Evolutionary conservation across 2,797 vertebrate genomes (phyloP), one percentile per base, ranked within the genome.

Genomic region (Esox masquinongy): DNA sequence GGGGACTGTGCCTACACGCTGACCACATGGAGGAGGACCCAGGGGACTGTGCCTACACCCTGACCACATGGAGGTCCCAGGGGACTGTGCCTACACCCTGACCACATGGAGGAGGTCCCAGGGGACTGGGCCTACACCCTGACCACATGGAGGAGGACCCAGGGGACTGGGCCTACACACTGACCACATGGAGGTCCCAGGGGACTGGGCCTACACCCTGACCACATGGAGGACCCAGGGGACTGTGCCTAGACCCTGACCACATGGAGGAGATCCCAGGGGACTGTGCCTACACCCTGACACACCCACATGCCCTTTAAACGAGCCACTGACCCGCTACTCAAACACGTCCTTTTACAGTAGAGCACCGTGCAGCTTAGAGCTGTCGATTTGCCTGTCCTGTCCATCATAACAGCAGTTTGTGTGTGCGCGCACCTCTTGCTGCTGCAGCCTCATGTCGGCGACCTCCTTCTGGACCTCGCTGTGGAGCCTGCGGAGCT

Each of bases 391-490:
- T 77, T 79, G 59, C 74, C 78, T 86, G n/a, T 80, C n/a, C n/a
- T n/a, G 73, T 68, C 75, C 76, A 74, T 76, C 79, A 83, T 82
- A 81, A 82, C 79, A 81, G 73, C 77, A 70, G 43, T 17, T 64
- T 12, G 36, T 49, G 11, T 61, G 17, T 49, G 3, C 92, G 39
- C 24, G 81, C 90, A 99, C 98, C 96, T 98, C 96, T 87, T 99
- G 98, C 82, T 99, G 97, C 85, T 99, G 98, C 69, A 94, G 92
- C 68, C 95, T 95, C 77, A 99, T 92, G 83, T 99, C 97, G 0
- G 95, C 94, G 34, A 97, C 91, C 87, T 99, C 98, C 77, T 95
- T 96, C 93, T 98, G 97, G 87, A 97, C 98, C 77, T 98, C 95
- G 0, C 95, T 90, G 0, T 96, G 96, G 39, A 98, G 94, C 15